Conservation (phyloP, 2,113 vertebrate genomes). For the Gymnocephalus cernua region DNA sequence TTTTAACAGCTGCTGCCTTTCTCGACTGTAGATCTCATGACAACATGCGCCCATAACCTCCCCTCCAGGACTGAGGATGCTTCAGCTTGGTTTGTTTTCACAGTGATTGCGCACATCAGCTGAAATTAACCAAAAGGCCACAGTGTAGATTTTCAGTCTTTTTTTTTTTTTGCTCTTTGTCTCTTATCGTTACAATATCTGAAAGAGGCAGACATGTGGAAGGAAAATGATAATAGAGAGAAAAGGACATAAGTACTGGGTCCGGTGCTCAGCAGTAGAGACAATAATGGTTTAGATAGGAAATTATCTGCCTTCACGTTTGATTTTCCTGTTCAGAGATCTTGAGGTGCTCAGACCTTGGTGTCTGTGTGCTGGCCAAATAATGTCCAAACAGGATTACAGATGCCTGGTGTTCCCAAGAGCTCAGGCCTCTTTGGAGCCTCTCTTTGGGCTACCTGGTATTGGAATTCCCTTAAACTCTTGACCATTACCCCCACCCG, state of each 20-base stretch:
- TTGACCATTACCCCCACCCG: conserved; percentile 35
- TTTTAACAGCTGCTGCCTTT: background rate
- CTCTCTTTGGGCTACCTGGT: conserved; percentile 62
- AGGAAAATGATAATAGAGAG: background rate
- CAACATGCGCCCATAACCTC: background rate
- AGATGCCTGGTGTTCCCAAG: conserved; percentile 41
- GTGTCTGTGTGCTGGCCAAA: conserved; percentile 49
- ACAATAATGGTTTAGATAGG: conserved; percentile 17
- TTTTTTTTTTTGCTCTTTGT: background rate
- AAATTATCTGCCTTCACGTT: conserved; percentile 38
- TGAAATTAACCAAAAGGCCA: background rate
- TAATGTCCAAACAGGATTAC: conserved; percentile 70
- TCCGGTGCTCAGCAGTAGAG: background rate
- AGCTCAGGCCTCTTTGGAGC: conserved; percentile 53
- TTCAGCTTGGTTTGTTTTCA: background rate
- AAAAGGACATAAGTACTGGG: conserved; percentile 8
- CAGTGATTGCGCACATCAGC: background rate
- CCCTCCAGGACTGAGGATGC: background rate
- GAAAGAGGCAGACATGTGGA: conserved; percentile 7
- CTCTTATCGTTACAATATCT: background rate
- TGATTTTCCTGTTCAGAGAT: conserved; percentile 31
- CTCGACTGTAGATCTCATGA: background rate
- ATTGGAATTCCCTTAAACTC: conserved; percentile 65
- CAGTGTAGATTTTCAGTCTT: conserved; percentile 8
- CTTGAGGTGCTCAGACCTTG: conserved; percentile 27